These are phyloP conservation scores for Labeo catla DNA, from an alignment of 2,113 vertebrate species.

Conservation along the genomic window DNA sequence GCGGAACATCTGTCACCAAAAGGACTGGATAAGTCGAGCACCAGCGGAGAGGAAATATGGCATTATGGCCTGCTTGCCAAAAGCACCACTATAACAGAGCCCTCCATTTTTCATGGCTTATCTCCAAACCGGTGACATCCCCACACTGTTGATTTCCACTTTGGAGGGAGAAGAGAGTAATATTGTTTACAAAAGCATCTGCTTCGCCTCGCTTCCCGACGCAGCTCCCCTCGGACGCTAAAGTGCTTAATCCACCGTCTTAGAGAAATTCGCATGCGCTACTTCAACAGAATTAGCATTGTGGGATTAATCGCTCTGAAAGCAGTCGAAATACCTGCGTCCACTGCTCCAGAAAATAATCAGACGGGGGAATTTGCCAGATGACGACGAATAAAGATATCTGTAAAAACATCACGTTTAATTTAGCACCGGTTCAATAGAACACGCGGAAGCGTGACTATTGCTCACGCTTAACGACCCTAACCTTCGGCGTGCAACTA, in stretches of 20 bases:
- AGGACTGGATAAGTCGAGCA: constrained; percentile 56
- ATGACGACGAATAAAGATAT: neutral
- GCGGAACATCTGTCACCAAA: constrained; percentile 53
- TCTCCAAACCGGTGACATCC: constrained; percentile 37
- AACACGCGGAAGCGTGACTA: neutral
- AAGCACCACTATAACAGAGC: constrained; percentile 15
- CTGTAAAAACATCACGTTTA: neutral
- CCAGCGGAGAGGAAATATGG: constrained; percentile 37
- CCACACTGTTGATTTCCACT: constrained; percentile 38
- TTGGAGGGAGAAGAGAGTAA: constrained; percentile 22
- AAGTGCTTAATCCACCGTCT: constrained; percentile 42
- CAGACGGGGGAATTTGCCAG: neutral
- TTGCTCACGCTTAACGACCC: neutral
- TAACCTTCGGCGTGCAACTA: neutral
- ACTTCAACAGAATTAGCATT: constrained; percentile 42
- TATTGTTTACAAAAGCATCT: constrained; percentile 45
- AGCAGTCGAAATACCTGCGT: neutral
- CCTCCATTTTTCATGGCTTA: constrained; percentile 46
- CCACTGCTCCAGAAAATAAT: neutral
- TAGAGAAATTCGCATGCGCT: constrained; percentile 12
- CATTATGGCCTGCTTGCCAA: constrained; percentile 29
- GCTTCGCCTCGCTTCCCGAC: neutral
- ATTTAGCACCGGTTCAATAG: neutral
- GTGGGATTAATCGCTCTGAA: constrained; percentile 25
- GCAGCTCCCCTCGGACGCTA: constrained; percentile 20